Percentiles rank a stretch among this genome's conserved stretches.
Conservation (phyloP, 2,888 invertebrate genomes). For the Ditula angustiorana region DNA sequence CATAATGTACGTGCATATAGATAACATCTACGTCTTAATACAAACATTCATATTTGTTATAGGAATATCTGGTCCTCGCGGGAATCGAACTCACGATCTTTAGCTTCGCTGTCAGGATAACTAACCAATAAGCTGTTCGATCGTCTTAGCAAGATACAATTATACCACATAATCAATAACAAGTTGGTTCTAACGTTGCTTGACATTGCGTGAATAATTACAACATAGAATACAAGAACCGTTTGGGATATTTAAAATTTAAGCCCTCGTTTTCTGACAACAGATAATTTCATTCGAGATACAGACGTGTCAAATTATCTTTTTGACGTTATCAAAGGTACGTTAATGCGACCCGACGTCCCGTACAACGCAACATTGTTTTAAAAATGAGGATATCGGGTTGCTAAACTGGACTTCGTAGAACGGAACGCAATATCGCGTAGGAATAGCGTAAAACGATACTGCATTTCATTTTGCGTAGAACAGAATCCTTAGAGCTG, state of each 20-base stretch:
- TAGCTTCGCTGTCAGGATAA: too few species aligned
- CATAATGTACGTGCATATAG: too few species aligned
- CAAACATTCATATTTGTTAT: too few species aligned
- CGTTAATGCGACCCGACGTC: slow-evolving; percentile 29
- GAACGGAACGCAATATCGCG: slow-evolving; percentile 62
- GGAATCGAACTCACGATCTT: too few species aligned
- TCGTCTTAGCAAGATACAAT: too few species aligned
- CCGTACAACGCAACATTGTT: slow-evolving; percentile 59
- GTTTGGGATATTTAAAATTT: background rate
- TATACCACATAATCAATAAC: too few species aligned
- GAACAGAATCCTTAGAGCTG: slow-evolving; percentile 35
- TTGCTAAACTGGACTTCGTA: slow-evolving; percentile 65
- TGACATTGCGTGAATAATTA: background rate
- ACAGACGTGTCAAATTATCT: slow-evolving; percentile 33
- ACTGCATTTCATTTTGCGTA: slow-evolving; percentile 42
- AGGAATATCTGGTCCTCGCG: too few species aligned
- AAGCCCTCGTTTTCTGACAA: slow-evolving; percentile 10
- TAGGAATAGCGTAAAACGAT: slow-evolving; percentile 48
- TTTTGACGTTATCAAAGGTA: slow-evolving; percentile 30
- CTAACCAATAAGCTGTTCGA: too few species aligned
- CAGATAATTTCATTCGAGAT: slow-evolving; percentile 12
- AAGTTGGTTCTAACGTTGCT: too few species aligned
- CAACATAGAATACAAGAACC: background rate
- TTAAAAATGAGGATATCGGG: slow-evolving; percentile 64
- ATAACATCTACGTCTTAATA: too few species aligned